These are phyloP conservation scores for Stegophylla sp. DNA, from an alignment of 2,888 invertebrate genomes.

Conservation along the genomic window DNA sequence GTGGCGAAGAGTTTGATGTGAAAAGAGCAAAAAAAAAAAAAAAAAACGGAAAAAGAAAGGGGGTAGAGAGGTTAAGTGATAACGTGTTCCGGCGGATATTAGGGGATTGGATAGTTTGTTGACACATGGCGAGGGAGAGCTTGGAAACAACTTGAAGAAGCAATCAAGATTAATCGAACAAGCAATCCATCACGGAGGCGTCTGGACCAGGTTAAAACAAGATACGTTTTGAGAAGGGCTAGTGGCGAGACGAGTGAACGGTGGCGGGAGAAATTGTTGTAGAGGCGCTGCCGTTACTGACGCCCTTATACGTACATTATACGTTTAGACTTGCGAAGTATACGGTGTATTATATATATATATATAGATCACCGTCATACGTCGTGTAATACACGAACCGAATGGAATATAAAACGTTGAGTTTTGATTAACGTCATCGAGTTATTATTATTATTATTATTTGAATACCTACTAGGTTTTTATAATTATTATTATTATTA, in stretches of 20 bases:
- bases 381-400: not conserved
- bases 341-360: not conserved
- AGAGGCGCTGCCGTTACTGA: constrained; percentile 8
- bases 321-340: constrained; percentile 8
- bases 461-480: not conserved
- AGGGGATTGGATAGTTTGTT: constrained; percentile 59
- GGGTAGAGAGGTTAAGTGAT: constrained; percentile 58
- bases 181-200: constrained; percentile 63
- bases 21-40: constrained; percentile 21
- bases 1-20: constrained; percentile 29
- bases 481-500: not conserved
- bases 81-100: constrained; percentile 59
- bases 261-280: not conserved
- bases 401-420: not conserved
- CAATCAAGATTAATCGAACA: constrained; percentile 63
- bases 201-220: constrained; percentile 59
- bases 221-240: constrained; percentile 57
- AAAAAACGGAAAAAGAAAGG: not conserved
- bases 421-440: not conserved
- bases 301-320: constrained; percentile 28
- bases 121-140: constrained; percentile 51
- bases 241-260: not conserved
- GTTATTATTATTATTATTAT: constrained; percentile 10
- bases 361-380: constrained; percentile 10
- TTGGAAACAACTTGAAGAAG: constrained; percentile 60